Evolutionary conservation across 2,113 vertebrate species (phyloP).

Genomic region (Podarcis raffonei): DNA sequence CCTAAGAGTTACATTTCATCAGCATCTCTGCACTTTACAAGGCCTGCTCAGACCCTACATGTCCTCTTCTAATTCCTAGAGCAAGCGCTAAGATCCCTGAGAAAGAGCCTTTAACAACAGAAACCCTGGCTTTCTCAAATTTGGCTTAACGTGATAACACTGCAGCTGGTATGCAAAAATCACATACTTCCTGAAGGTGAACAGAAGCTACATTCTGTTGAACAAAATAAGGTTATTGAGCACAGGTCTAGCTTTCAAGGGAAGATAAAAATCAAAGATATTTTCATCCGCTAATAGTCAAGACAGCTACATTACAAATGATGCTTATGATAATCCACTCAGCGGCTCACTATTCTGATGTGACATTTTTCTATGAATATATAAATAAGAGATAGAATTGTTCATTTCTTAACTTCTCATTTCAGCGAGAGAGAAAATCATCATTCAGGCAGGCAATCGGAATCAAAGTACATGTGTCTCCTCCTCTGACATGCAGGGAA

Average conservation of each 20-base stretch:
- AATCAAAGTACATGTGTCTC: not conserved
- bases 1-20: not conserved
- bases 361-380: conserved; percentile 29
- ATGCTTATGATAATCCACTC: not conserved
- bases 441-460: not conserved
- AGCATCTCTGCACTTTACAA: not conserved
- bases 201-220: conserved; percentile 2
- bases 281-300: not conserved
- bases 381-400: not conserved
- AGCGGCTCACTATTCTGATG: not conserved
- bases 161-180: not conserved
- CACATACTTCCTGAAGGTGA: not conserved
- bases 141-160: not conserved
- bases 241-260: not conserved
- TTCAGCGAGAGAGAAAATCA: conserved; percentile 1
- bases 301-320: conserved; percentile 3
- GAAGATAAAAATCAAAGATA: not conserved
- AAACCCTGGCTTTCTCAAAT: not conserved
- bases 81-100: not conserved
- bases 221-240: not conserved
- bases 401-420: conserved; percentile 22
- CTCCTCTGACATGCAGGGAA: not conserved
- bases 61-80: not conserved
- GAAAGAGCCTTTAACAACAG: not conserved
- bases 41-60: not conserved